Evolutionary conservation across 2,113 vertebrate species (phyloP), one percentile per base, ranked within the genome.

Genomic region (Marcusenius ussheri): DNA sequence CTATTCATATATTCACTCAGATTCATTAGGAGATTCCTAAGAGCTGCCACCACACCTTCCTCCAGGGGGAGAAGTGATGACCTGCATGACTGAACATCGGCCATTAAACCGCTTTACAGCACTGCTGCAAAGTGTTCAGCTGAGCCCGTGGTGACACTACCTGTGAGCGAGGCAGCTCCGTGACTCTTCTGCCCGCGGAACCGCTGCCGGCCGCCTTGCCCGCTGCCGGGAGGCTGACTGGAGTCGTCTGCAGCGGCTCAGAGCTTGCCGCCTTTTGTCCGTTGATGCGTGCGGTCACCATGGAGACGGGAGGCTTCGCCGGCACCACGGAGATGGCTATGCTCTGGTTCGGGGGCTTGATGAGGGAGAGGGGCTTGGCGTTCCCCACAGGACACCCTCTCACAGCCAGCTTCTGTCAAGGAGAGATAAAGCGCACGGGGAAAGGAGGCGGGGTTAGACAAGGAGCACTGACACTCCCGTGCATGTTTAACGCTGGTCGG

Each of bases 281-380:
- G 70, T 95, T 96, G 89, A 97, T 94, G 93, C 96, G 96, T 91
- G 97, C 96, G 0, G 97, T 96, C 93, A 97, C 97, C 97, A 97
- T 97, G 93, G 96, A 95, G 92, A 96, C 94, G 91, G 96, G 96
- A 62, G 95, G 92, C 95, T 96, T 96, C 91, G 94, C 95, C 74
- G 96, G 96, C 91, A 96, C 94, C 92, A 96, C 96, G 0, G 96
- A 95, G 94, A 96, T 95, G 93, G 97, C 93, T 87, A 97, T 94
- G 94, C 93, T 92, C 94, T 95, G 96, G 70, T 93, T 93, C 90
- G 96, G 91, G 88, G 95, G 95, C 93, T 94, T 95, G 93, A 96
- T 96, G 93, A 96, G 96, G 0, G 95, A 96, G 91, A 97, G 94
- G 45, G 96, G 95, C 92, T 96, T 94, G 86, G 95, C 91, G 39